A percentile compares a stretch with the other conserved stretches of the same genome.
Conservation (phyloP, 2,113 vertebrate species). For the Sylvia atricapilla region DNA sequence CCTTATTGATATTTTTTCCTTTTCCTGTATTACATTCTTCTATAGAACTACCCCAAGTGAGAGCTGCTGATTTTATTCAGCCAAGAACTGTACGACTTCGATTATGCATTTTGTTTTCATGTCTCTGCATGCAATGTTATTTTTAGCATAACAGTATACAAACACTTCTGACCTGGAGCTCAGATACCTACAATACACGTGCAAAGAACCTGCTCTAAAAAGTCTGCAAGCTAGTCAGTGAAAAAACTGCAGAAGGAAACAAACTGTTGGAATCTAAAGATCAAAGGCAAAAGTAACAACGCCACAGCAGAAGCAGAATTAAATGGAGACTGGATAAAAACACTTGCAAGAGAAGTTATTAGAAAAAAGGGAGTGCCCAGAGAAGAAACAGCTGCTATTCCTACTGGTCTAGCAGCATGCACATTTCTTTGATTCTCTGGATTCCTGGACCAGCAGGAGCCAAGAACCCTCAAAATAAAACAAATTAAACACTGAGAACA, state of each 20-base stretch:
- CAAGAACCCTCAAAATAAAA: not conserved
- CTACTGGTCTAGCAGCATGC: not conserved
- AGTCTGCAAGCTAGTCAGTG: not conserved
- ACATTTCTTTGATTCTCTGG: slow-evolving; percentile 7
- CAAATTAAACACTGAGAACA: not conserved
- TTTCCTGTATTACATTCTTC: not conserved
- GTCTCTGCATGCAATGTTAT: not conserved
- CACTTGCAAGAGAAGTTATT: not conserved
- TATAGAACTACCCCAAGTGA: not conserved
- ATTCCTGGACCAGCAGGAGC: slow-evolving; percentile 19
- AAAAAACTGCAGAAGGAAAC: not conserved
- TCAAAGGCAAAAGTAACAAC: not conserved
- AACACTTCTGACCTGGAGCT: not conserved
- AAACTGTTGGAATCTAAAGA: not conserved
- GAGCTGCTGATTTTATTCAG: not conserved
- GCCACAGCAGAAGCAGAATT: not conserved
- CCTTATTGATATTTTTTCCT: not conserved
- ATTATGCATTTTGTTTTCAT: not conserved
- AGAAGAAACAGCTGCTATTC: slow-evolving; percentile 11
- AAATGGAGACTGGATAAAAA: not conserved
- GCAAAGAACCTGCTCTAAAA: not conserved
- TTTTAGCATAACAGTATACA: not conserved
- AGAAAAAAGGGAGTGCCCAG: not conserved
- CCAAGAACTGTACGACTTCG: not conserved
- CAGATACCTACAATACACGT: not conserved